Conservation (phyloP, 1,140 invertebrate species). For the Drosophila neocordata region DNA sequence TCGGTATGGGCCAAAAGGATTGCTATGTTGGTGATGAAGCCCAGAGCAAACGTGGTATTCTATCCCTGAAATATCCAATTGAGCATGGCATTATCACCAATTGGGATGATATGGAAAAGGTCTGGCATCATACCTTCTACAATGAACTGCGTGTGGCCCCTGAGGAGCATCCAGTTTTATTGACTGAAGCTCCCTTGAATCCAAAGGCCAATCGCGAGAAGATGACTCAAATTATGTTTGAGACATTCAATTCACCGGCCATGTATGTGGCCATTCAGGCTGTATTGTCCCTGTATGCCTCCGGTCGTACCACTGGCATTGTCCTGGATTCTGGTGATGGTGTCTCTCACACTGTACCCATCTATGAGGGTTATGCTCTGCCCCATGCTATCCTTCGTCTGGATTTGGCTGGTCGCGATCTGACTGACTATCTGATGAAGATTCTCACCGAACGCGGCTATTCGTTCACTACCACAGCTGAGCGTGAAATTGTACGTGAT, state of each 20-base stretch:
- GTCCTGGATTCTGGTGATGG: conserved; percentile 92
- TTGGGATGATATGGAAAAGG: conserved; percentile 94
- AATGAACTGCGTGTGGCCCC: conserved; percentile 95
- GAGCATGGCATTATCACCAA: conserved; percentile 94
- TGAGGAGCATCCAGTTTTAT: conserved; percentile 93
- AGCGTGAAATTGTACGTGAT: conserved; percentile 93
- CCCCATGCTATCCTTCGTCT: conserved; percentile 93
- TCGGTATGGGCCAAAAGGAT: conserved; percentile 98
- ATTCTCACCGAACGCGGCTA: conserved; percentile 93
- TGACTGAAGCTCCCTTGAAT: conserved; percentile 94
- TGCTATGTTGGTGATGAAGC: conserved; percentile 95
- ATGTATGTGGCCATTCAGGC: conserved; percentile 91
- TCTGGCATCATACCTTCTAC: conserved; percentile 93
- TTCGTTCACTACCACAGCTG: conserved; percentile 89
- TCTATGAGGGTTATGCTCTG: conserved; percentile 91
- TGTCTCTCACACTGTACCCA: conserved; percentile 94
- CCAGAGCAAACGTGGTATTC: conserved; percentile 91
- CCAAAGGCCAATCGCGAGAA: conserved; percentile 92
- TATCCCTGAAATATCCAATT: conserved; percentile 89
- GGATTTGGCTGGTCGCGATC: conserved; percentile 94
- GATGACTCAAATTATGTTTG: conserved; percentile 94
- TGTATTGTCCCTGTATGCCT: conserved; percentile 91
- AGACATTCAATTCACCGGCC: conserved; percentile 90
- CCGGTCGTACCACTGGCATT: conserved; percentile 94
- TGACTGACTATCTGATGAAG: conserved; percentile 94